A percentile compares a stretch with the other conserved stretches of the same genome.
phyloP scores from a whole-genome alignment of 1,140 invertebrate genomes.

The Heliconius hewitsoni region DNA sequence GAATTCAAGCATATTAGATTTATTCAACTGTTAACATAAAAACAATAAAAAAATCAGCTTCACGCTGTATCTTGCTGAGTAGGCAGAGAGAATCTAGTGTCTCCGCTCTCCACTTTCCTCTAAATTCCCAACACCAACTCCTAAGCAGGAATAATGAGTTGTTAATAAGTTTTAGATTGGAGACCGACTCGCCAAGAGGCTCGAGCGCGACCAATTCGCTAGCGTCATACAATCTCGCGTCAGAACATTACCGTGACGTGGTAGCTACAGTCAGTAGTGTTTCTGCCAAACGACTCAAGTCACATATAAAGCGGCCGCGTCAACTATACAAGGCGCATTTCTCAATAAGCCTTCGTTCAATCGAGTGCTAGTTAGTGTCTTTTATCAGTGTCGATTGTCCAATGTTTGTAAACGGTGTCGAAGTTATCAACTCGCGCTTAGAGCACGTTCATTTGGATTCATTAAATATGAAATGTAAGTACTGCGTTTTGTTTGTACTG shows the following conservation, averaged over 20 bases:
- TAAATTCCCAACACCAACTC: not conserved
- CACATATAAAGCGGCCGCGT: conserved; percentile 60
- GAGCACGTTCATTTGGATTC: conserved; percentile 58
- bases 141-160: not conserved
- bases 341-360: conserved; percentile 42
- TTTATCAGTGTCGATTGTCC: conserved; percentile 49
- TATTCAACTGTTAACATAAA: not conserved
- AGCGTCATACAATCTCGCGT: conserved; percentile 65
- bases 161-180: not conserved
- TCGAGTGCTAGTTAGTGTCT: conserved; percentile 35
- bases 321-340: conserved; percentile 51
- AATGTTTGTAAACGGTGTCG: conserved; percentile 72
- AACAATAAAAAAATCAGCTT: too few relatives aligned
- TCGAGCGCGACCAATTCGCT: conserved; percentile 42
- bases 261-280: conserved; percentile 47
- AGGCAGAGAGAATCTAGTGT: too few relatives aligned
- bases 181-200: conserved; percentile 15
- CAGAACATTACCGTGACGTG: conserved; percentile 60
- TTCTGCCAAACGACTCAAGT: conserved; percentile 73
- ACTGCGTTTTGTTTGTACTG: conserved; percentile 18
- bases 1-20: not conserved
- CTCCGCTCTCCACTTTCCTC: too few relatives aligned
- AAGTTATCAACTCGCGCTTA: conserved; percentile 60
- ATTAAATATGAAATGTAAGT: conserved; percentile 60
- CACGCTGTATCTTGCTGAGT: too few relatives aligned